Base-by-base conservation (phyloP, 1,140 invertebrate species). In the Drosophila bipectinata region DNA sequence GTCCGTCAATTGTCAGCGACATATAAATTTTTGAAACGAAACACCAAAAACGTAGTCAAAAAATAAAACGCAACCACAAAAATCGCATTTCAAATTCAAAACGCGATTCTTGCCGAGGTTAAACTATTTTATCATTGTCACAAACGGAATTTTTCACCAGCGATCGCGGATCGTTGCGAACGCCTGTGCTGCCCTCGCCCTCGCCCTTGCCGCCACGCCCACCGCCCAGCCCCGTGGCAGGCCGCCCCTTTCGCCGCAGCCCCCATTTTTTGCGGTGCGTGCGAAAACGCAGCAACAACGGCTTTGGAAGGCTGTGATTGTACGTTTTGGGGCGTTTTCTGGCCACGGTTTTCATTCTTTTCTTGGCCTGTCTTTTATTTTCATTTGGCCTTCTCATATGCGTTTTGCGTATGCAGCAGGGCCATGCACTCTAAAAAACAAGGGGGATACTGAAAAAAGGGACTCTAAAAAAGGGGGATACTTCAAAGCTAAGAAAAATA, bases 81-180 rank as follows among this genome's bases (percentile, higher is more conserved):
- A 81, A 73, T 74, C 81, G 58, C 83, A 88, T 88, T 88, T 88
- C 83, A 88, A 88, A 88, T 88, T 88, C 83, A 88, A 88, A 88
- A 88, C 83, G 83, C 83, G 83, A 88, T 77, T 88, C 79, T 77
- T 88, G 64, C 54, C 84, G 83, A 88, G 83, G 83, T 88, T 88
- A 88, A 88, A 88, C 83, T 88, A 88, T 88, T 88, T 88, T 88
- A 88, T 88, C 83, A 88, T 88, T 88, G 83, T 88, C 83, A 88
- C 83, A 87, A 87, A 89, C 77, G 83, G 84, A 88, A 88, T 88
- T 88, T 88, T 88, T 88, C 83, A 88, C 84, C 84, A 88, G 83
- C 73, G 76, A 71, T 63, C 64, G 68, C 47, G 26, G 57, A 76
- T 76, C 72, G 72, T 57, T 77, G 69, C 74, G 59, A 67, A 57